A percentile compares a stretch with the other conserved stretches of the same genome.
Conservation (phyloP, 1,140 invertebrate genomes). For the Thaumetopoea pityocampa region DNA sequence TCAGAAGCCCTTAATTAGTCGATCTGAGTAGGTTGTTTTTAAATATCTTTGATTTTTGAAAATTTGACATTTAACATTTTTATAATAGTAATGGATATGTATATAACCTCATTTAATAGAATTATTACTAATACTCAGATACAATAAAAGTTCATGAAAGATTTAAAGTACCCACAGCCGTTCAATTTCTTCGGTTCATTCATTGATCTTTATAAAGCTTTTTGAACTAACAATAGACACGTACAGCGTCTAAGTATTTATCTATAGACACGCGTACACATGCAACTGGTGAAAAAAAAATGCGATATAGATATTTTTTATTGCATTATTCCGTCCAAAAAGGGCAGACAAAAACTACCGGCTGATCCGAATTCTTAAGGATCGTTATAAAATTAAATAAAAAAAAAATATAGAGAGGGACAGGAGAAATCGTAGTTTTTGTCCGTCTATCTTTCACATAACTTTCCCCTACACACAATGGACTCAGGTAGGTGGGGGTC, state of each 20-base stretch:
- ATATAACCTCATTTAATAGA: no score
- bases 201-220: constrained; percentile 23
- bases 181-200: constrained; percentile 16
- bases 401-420: constrained; percentile 38
- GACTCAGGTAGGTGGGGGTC: constrained; percentile 52
- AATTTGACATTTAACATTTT: no score
- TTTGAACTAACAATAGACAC: constrained; percentile 34
- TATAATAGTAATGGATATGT: no score
- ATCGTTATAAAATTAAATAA: constrained; percentile 31
- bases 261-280: constrained; percentile 47
- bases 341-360: constrained; percentile 46
- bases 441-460: constrained; percentile 51
- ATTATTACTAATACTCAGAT: no score
- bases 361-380: constrained; percentile 45
- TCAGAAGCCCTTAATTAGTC: no score
- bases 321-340: constrained; percentile 34
- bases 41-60: no score
- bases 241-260: constrained; percentile 38
- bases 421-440: constrained; percentile 44
- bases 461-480: constrained; percentile 59
- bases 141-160: no score
- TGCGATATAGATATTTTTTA: constrained; percentile 32
- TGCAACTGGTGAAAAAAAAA: constrained; percentile 45
- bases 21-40: no score
- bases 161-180: constrained; percentile 4